Evolutionary conservation across 2,888 invertebrate genomes (phyloP).

Genomic region (Lamellibrachia columna): DNA sequence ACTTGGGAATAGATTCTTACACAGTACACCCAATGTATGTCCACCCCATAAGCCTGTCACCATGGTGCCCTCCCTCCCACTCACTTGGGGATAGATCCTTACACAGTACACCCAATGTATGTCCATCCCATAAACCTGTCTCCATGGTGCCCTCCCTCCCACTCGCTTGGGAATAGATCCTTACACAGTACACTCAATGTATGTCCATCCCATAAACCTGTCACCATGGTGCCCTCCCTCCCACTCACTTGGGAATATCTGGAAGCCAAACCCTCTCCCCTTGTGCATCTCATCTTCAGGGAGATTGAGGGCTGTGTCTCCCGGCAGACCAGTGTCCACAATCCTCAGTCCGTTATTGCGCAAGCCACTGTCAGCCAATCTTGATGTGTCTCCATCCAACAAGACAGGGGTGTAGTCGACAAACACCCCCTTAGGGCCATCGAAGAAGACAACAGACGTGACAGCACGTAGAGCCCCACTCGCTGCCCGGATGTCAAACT

Average conservation of each 20-base stretch:
- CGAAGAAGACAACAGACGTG: not conserved
- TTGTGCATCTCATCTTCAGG: not conserved
- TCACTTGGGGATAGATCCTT: too few species aligned
- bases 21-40: too few species aligned
- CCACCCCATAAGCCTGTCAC: too few species aligned
- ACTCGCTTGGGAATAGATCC: too few species aligned
- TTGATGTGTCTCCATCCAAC: not conserved
- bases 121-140: too few species aligned
- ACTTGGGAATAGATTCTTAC: too few species aligned
- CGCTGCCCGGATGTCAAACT: not conserved
- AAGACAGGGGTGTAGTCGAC: not conserved
- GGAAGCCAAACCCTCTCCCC: conserved; percentile 11
- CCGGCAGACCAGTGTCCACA: not conserved
- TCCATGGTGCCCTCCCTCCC: too few species aligned
- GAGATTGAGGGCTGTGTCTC: not conserved
- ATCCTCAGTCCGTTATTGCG: not conserved
- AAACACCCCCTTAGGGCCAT: conserved; percentile 12
- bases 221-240: not conserved
- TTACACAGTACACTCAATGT: too few species aligned
- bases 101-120: too few species aligned
- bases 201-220: too few species aligned
- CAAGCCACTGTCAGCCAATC: not conserved
- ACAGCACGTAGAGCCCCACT: not conserved
- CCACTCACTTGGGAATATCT: not conserved
- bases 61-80: too few species aligned